A percentile compares a stretch with the other conserved stretches of the same genome.
Conservation (phyloP, 2,113 vertebrate species). For the Ibidorhyncha struthersii region DNA sequence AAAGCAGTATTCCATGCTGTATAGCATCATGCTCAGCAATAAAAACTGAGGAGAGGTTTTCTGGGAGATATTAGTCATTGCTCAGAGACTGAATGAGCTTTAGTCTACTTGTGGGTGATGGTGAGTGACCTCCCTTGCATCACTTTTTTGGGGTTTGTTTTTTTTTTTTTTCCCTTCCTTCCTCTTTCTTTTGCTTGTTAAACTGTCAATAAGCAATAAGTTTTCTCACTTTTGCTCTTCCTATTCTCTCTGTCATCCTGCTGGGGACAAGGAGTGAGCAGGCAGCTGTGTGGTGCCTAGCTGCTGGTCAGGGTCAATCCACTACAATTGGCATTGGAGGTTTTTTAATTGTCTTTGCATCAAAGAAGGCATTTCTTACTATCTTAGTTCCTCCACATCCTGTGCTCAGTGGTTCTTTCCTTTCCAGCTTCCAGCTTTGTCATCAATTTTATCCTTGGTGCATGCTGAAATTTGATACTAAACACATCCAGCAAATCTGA, state of each 20-base stretch:
- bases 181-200: not conserved
- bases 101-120: not conserved
- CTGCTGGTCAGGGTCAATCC: not conserved
- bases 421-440: not conserved
- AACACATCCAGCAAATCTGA: not conserved
- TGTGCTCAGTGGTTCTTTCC: not conserved
- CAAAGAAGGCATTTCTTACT: not conserved
- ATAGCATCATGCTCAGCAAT: not conserved
- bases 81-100: not conserved
- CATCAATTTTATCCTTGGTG: not conserved
- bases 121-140: not conserved
- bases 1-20: not conserved
- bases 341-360: not conserved
- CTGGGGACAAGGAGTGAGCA: not conserved
- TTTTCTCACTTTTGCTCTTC: not conserved
- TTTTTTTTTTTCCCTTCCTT: not conserved
- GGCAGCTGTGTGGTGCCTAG: not conserved
- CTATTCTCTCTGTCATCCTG: not conserved
- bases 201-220: not conserved
- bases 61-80: rapidly evolving
- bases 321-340: not conserved
- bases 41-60: not conserved
- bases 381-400: not conserved
- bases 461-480: not conserved
- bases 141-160: too few species aligned